phyloP scores from a whole-genome alignment of 2,797 vertebrate species.

The Hoplostethus atlanticus region DNA sequence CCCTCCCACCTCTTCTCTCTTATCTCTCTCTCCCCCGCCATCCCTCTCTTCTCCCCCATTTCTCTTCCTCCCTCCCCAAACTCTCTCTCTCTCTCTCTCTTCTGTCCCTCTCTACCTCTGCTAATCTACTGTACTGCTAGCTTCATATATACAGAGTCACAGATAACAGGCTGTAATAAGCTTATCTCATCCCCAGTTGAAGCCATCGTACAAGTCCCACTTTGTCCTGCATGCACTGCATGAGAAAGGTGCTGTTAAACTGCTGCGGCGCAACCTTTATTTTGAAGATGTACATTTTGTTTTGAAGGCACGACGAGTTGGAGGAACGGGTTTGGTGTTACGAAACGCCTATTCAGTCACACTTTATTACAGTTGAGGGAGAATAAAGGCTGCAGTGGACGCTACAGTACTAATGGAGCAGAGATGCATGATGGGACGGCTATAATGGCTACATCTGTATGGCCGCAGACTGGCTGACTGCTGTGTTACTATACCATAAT shows the following conservation, averaged over 20 bases:
- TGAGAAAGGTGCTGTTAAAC: not conserved
- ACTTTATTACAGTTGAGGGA: too few relatives aligned
- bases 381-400: too few relatives aligned
- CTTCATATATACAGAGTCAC: slow-evolving; percentile 50
- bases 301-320: not conserved
- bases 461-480: too few relatives aligned
- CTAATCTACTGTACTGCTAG: slow-evolving; percentile 69
- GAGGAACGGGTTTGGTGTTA: too few relatives aligned
- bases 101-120: slow-evolving; percentile 66
- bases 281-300: not conserved
- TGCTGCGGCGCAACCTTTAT: slow-evolving; percentile 46
- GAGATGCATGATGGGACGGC: too few relatives aligned
- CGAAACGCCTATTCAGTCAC: too few relatives aligned
- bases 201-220: slow-evolving; percentile 12
- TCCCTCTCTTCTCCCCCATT: slow-evolving; percentile 44
- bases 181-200: slow-evolving; percentile 59
- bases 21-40: not conserved
- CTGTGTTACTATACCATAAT: too few relatives aligned
- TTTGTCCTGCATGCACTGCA: slow-evolving; percentile 27
- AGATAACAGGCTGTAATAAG: slow-evolving; percentile 72
- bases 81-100: slow-evolving; percentile 67
- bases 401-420: too few relatives aligned
- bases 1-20: slow-evolving; percentile 33
- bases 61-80: slow-evolving; percentile 46
- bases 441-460: too few relatives aligned